phyloP scores from a whole-genome alignment of 2,113 vertebrate genomes.

The Channa maculata region DNA sequence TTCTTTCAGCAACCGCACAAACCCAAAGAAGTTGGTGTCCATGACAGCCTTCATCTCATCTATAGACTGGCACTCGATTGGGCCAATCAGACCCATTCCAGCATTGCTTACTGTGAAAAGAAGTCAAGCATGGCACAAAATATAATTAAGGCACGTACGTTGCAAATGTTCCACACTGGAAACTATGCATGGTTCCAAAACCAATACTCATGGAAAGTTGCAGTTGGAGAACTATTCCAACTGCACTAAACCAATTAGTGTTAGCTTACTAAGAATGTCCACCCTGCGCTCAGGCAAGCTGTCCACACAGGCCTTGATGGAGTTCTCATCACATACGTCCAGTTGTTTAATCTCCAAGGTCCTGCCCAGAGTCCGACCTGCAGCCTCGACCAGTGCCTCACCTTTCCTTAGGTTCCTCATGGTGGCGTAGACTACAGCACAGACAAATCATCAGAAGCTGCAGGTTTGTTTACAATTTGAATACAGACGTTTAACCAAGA shows the following conservation, averaged over 20 bases:
- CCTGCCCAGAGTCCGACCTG: constrained; percentile 82
- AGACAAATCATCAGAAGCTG: background rate
- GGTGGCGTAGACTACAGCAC: constrained; percentile 86
- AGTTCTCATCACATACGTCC: constrained; percentile 87
- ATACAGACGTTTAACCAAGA: background rate
- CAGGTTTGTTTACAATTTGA: background rate
- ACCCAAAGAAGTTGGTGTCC: constrained; percentile 92
- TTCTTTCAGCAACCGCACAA: constrained; percentile 88
- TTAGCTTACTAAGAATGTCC: constrained; percentile 86
- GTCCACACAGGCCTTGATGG: constrained; percentile 86
- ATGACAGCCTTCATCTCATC: constrained; percentile 90
- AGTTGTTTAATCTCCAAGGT: constrained; percentile 88
- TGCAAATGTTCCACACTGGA: background rate
- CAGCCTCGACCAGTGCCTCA: constrained; percentile 80
- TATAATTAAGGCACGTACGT: background rate
- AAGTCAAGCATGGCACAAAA: background rate
- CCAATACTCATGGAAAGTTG: background rate
- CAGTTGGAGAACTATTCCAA: background rate
- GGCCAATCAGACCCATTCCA: constrained; percentile 89
- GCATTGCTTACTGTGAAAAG: constrained; percentile 88
- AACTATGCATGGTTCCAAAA: background rate
- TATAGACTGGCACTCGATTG: constrained; percentile 88
- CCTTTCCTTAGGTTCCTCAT: constrained; percentile 87
- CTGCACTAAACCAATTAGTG: background rate
- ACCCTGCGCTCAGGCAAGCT: constrained; percentile 86